Percentiles rank a stretch among this genome's conserved stretches.
These are phyloP conservation scores for Siderastrea radians DNA, from an alignment of 92 coral and sea anemone genomes.

Conservation along the genomic window DNA sequence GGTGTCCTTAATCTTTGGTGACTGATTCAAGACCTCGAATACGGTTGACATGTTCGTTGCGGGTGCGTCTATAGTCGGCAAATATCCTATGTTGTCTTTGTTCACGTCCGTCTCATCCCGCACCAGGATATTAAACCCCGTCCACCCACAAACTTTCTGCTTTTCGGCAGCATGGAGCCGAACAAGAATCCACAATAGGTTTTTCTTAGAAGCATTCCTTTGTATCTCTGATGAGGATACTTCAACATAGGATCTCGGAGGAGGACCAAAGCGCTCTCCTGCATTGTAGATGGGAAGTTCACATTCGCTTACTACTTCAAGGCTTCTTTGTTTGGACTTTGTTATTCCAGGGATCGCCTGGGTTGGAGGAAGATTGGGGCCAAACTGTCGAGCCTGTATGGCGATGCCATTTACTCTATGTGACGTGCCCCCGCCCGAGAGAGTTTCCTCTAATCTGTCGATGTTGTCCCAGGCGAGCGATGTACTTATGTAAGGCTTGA, in stretches of 20 bases:
- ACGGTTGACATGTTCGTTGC: slow-evolving; percentile 73
- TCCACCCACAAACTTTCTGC: slow-evolving; percentile 76
- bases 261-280: slow-evolving; percentile 59
- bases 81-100: slow-evolving; percentile 60
- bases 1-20: slow-evolving; percentile 60
- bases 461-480: no score
- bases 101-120: slow-evolving; percentile 50
- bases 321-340: slow-evolving; percentile 27
- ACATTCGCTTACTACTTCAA: slow-evolving; percentile 47
- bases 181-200: slow-evolving; percentile 67
- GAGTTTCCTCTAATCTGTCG: no score
- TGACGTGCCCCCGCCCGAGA: no score
- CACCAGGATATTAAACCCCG: slow-evolving; percentile 70
- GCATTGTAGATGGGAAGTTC: slow-evolving; percentile 63
- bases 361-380: slow-evolving; percentile 53
- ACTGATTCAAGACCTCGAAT: slow-evolving; percentile 43
- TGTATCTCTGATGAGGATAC: slow-evolving; percentile 55
- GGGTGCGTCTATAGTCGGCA: slow-evolving; percentile 64
- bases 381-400: no score
- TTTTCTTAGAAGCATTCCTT: slow-evolving; percentile 58
- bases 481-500: no score
- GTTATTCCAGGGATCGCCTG: slow-evolving; percentile 26
- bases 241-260: slow-evolving; percentile 58
- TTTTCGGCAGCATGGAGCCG: slow-evolving; percentile 67
- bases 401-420: no score